Percentiles rank a stretch among this genome's conserved stretches.
These are phyloP conservation scores for Eupelmus urozonus DNA, from an alignment of 2,888 invertebrate genomes.

Conservation along the genomic window DNA sequence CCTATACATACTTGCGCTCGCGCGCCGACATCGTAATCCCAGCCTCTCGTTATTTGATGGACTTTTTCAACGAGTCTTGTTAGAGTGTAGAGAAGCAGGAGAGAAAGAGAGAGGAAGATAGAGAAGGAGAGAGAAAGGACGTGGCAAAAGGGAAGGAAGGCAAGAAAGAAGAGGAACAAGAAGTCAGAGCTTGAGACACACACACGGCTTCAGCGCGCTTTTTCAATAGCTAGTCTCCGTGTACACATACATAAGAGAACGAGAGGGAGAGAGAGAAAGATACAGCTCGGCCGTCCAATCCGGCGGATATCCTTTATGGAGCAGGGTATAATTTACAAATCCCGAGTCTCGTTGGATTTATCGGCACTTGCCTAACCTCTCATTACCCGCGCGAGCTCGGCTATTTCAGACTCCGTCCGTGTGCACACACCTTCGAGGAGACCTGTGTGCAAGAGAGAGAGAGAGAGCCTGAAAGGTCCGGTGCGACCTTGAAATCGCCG, in stretches of 20 bases:
- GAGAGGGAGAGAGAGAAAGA: slow-evolving; percentile 48
- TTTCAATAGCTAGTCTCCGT: not conserved
- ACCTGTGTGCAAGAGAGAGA: too few relatives aligned
- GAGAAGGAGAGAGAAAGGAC: not conserved
- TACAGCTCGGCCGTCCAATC: slow-evolving; percentile 57
- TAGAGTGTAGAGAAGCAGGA: slow-evolving; percentile 53
- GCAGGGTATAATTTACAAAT: slow-evolving; percentile 78
- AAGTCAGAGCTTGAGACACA: not conserved
- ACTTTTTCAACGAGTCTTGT: slow-evolving; percentile 58
- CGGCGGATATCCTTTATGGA: slow-evolving; percentile 67
- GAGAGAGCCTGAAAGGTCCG: too few relatives aligned
- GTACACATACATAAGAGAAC: not conserved
- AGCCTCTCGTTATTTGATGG: slow-evolving; percentile 55
- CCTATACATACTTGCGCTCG: not conserved
- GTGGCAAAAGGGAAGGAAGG: not conserved
- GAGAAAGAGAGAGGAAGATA: not conserved
- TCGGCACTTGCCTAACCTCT: slow-evolving; percentile 77
- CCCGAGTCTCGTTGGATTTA: slow-evolving; percentile 76
- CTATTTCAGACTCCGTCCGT: too few relatives aligned
- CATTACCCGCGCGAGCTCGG: slow-evolving; percentile 71
- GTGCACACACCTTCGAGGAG: too few relatives aligned
- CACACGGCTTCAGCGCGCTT: slow-evolving; percentile 1
- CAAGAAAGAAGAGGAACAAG: slow-evolving; percentile 11
- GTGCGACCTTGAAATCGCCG: too few relatives aligned
- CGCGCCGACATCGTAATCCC: slow-evolving; percentile 50